Base-by-base conservation (phyloP, 1,140 invertebrate species). In the Physella acuta region DNA sequence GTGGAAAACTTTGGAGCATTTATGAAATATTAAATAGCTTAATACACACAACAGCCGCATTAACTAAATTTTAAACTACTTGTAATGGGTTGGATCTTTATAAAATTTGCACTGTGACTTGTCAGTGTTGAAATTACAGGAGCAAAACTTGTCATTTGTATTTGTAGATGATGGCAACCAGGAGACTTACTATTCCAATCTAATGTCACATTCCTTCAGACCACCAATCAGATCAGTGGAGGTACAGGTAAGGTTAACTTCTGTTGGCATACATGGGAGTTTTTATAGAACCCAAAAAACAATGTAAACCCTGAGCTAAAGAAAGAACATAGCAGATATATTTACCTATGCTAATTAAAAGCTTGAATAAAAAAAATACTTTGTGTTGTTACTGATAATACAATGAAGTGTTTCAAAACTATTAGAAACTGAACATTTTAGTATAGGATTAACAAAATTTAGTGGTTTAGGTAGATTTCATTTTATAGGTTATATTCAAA, bases 141-240 rank as follows among this genome's bases (percentile, higher is more conserved):
- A 30, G 24, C 8, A 55, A 24, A 30, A 55, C 24, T 8, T 30
- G 8, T 8, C 20, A 14, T 30, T 55, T 8, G 5, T 24, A 24
- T 55, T 24, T 24, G 31, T 49, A 64, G 62, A 64, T 52, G 62
- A 64, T 49, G 62, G 49, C 39, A 64, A 31, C 33, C 49, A 28
- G 2, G 44, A 64, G 26, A 64, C 39, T 17, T 64, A 52, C 24
- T 64, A 49, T 24, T 64, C 62, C 16, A 64, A 39, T 5, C 30
- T 64, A 2, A 52, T 64, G 62, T 37, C 44, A 51, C 62, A 64
- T 20, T 63, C 53, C 28, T 49, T 52, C 11, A 24, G 44, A 36
- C 1, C 30, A 33, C 2, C n/a, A 36, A 49, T 1, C 62, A 64
- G 28, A 30, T 24, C 5, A 14, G 53, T 5, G 24, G 20, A 20